These are phyloP conservation scores for Hypothenemus hampei DNA, from an alignment of 1,140 invertebrate genomes.

Conservation along the genomic window DNA sequence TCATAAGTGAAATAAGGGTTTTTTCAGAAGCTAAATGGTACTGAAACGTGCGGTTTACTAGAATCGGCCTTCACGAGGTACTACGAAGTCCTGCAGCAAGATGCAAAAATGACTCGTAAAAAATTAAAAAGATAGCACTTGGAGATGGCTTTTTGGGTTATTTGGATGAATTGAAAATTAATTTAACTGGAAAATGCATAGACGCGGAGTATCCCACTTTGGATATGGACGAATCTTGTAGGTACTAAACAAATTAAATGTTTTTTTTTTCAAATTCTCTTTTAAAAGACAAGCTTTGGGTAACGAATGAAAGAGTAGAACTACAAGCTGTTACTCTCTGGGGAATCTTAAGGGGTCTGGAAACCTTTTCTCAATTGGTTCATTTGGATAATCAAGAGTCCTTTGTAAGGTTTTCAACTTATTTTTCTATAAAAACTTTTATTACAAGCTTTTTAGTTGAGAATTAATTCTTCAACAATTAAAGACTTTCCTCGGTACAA, in stretches of 20 bases:
- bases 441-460: conserved; percentile 43
- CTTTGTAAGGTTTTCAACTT: conserved; percentile 38
- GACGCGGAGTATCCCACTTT: conserved; percentile 54
- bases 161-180: conserved; percentile 48
- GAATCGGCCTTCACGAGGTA: conserved; percentile 54
- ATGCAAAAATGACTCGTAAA: not conserved
- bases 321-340: conserved; percentile 55
- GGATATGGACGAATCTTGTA: conserved; percentile 70
- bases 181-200: conserved; percentile 52
- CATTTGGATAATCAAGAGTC: conserved; percentile 47
- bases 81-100: conserved; percentile 40
- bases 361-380: conserved; percentile 72
- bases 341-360: conserved; percentile 72
- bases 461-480: conserved; percentile 53
- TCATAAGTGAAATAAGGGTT: not conserved
- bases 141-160: conserved; percentile 42
- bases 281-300: conserved; percentile 43
- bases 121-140: conserved; percentile 27
- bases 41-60: conserved; percentile 52
- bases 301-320: conserved; percentile 35
- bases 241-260: conserved; percentile 41
- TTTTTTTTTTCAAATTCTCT: too few species aligned
- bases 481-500: conserved; percentile 67
- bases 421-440: not conserved
- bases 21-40: not conserved